These are phyloP conservation scores for Nycticebus coucang DNA, from an alignment of 2,113 vertebrate genomes.

Conservation along the genomic window DNA sequence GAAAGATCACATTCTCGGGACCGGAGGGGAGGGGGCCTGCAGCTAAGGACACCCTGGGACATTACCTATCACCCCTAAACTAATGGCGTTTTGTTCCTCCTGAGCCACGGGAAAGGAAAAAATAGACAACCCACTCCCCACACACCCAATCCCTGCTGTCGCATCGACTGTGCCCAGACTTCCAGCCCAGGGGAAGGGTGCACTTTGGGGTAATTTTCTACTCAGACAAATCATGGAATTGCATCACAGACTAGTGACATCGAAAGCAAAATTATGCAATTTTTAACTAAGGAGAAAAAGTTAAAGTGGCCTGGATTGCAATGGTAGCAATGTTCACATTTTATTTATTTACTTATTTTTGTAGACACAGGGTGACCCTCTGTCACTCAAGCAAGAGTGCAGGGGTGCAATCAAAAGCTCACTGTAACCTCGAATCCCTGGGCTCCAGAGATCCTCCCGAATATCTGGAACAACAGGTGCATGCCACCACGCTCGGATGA, in stretches of 20 bases:
- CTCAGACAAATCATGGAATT: not conserved
- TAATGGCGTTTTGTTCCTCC: not conserved
- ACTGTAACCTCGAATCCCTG: no score
- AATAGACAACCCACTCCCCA: not conserved
- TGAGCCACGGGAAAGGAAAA: not conserved
- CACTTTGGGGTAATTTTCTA: not conserved
- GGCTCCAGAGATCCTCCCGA: no score
- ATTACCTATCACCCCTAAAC: not conserved
- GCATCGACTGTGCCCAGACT: not conserved
- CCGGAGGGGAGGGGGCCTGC: no score
- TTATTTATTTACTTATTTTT: not conserved
- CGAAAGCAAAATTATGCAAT: not conserved
- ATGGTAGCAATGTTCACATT: not conserved
- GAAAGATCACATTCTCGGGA: not conserved
- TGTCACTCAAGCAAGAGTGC: no score
- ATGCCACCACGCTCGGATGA: no score
- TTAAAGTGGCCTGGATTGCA: not conserved
- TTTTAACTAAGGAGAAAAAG: not conserved
- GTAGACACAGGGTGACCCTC: no score
- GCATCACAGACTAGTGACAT: not conserved
- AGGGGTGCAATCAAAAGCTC: no score
- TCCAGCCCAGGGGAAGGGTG: not conserved
- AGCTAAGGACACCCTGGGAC: not conserved
- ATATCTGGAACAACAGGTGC: no score
- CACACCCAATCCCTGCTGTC: not conserved